Conservation (phyloP, 2,113 vertebrate species). For the Boulengerochromis microlepis region DNA sequence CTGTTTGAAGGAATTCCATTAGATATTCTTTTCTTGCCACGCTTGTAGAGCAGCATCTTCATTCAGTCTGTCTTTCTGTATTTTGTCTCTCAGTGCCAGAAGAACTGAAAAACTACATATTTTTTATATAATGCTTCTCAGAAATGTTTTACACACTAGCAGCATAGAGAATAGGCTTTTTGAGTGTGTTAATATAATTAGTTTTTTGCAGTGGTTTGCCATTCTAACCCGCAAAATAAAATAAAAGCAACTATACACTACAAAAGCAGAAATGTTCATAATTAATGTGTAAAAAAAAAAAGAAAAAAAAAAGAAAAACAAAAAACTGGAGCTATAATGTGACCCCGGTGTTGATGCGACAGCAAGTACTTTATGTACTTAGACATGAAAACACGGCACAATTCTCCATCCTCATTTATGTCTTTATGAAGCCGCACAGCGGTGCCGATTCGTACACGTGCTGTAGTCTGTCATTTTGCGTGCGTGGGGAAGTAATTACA, state of each 20-base stretch:
- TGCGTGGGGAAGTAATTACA: slow-evolving; percentile 10
- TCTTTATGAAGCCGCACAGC: background rate
- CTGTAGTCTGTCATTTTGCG: background rate
- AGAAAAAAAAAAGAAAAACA: too few species aligned
- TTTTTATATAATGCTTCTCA: background rate
- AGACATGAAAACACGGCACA: background rate
- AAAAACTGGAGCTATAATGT: background rate
- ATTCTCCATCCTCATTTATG: background rate
- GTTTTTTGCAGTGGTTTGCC: background rate
- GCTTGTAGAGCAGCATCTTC: background rate
- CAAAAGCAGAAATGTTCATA: background rate
- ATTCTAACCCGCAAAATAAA: background rate
- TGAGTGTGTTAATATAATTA: background rate
- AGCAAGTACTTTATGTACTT: background rate
- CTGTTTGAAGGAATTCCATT: background rate
- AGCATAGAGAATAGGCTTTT: background rate
- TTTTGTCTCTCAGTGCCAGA: background rate
- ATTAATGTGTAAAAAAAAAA: background rate
- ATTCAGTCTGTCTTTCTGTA: background rate
- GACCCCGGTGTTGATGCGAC: background rate
- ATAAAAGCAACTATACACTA: background rate
- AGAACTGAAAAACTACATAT: background rate
- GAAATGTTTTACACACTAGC: background rate
- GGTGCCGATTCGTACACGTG: background rate
- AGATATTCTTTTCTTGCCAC: background rate